phyloP scores from a whole-genome alignment of 2,888 invertebrate genomes.

The Rhimphoctona megacephalus region DNA sequence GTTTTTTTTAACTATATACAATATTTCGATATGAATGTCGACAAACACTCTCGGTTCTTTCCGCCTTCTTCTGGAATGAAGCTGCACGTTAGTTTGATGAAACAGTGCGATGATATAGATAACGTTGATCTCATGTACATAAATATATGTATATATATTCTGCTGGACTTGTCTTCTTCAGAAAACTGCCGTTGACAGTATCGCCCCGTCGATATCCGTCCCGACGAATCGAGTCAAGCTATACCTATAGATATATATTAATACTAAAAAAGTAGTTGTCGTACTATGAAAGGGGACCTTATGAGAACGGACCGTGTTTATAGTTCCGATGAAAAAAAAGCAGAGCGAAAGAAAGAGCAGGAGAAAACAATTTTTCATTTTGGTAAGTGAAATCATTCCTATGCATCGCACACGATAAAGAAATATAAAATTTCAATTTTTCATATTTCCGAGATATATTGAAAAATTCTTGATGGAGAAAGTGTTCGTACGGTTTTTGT shows the following conservation, averaged over 20 bases:
- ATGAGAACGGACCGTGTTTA: background rate
- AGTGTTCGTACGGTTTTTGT: conserved; percentile 16
- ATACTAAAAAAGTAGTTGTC: conserved; percentile 15
- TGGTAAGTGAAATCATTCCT: conserved; percentile 57
- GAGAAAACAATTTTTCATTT: conserved; percentile 55
- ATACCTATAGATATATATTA: background rate
- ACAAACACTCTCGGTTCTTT: conserved; percentile 13
- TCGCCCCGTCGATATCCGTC: conserved; percentile 43
- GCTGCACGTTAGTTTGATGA: conserved; percentile 29
- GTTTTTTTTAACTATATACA: conserved; percentile 21
- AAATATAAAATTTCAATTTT: conserved; percentile 41
- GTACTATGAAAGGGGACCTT: conserved; percentile 1
- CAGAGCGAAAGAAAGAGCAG: background rate
- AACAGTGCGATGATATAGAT: conserved; percentile 17
- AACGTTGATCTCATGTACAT: background rate
- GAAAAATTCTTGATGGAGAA: conserved; percentile 25
- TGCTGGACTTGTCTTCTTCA: conserved; percentile 11
- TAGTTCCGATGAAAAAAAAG: background rate
- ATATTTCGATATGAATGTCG: conserved; percentile 27
- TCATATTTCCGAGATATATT: conserved; percentile 32
- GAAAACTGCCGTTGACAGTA: conserved; percentile 30
- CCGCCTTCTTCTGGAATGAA: conserved; percentile 5
- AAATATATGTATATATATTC: background rate
- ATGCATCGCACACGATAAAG: conserved; percentile 50
- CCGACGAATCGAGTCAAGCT: conserved; percentile 39